Evolutionary conservation across 2,888 invertebrate genomes (phyloP), one percentile per base, ranked within the genome.

Genomic region (Bugulina stolonifera): DNA sequence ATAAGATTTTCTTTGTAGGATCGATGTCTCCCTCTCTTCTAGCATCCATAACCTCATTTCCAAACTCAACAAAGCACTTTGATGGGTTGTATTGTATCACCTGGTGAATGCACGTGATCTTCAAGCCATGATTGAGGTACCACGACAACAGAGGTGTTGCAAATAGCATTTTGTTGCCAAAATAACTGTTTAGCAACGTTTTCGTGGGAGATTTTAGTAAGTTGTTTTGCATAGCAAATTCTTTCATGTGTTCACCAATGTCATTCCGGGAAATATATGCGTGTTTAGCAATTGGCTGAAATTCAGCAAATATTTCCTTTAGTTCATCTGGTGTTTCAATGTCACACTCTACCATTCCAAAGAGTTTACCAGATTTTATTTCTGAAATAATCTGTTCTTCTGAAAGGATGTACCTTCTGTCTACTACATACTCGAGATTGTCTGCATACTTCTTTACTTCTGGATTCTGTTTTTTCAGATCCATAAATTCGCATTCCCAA

Each of bases 291-390:
- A 64, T 34, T 34, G 64, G 32, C 32, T 64, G 64, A 64, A 32
- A 64, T 32, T 64, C 64, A 14, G 64, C 22, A n/a, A 64, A 64
- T 18, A 64, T 32, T 10, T 10, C 3, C 23, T 70, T 52, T 32
- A 35, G 27, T 10, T 35, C n/a, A 25, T 70, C 70, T 14, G 70
- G 43, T n/a, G 52, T 52, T 18, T 43, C n/a, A 18, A 72, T 72
- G 23, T 69, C 69, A 25, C 64, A 64, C 29, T 72, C 69, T 22
- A 72, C 69, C 27, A 43, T 52, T 0, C 72, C 72, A 72, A 72
- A 72, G 0, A 69, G 23, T n/a, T 69, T 43, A 1, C 54, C 69
- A 27, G 34, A 35, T 27, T 71, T 71, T 29, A 57, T 22, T 35
- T 54, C 71, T 23, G 35, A 54, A 3, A 64, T 27, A 14, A 64